Base-by-base conservation (phyloP, 1,140 invertebrate genomes). In the Drosophila auraria region DNA sequence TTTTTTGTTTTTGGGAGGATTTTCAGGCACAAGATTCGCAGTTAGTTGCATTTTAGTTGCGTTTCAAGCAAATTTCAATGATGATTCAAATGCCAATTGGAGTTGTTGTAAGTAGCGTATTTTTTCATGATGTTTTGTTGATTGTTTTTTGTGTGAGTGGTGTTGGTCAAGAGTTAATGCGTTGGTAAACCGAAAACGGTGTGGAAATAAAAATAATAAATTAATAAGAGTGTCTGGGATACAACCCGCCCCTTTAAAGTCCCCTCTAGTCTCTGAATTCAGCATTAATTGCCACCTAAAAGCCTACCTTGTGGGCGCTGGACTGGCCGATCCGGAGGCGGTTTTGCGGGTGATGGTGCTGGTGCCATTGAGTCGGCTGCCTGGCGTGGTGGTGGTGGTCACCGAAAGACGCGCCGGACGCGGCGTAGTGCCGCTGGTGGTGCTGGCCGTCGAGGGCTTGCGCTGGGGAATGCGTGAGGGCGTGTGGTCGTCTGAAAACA, bases 381-480 rank as follows among this genome's bases (percentile, higher is more conserved):
- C 93, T 76, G 90, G 91, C 38, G 84, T 87, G 36, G 86, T 84
- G 50, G 83, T 93, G 74, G 78, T 93, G 80, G 74, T 94, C 64
- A 93, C 93, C 15, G 89, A 93, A 93, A 75, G 94, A 93, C 78
- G 94, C 89, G 75, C 94, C 91, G 78, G 94, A 93, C 83, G 95
- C 94, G 66, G 94, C 92, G 90, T 92, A 20, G 90, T 82, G 20
- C 94, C 93, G 61, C 69, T 93, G 93, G 95, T 95, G 17, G 93
- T 94, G 4, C 94, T 94, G 7, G 95, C 94, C 20, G 93, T 94
- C 27, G 95, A 94, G 45, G 95, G 94, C 73, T 95, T 94, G 64
- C 94, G 93, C 92, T 95, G 95, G 49, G 96, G 96, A 92, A 97
- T 97, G 80, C 96, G 95, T 64, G 96, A 96, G 64, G 96, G 95